Conservation (phyloP, 2,888 invertebrate species). For the Amphipyra tragopoginis region DNA sequence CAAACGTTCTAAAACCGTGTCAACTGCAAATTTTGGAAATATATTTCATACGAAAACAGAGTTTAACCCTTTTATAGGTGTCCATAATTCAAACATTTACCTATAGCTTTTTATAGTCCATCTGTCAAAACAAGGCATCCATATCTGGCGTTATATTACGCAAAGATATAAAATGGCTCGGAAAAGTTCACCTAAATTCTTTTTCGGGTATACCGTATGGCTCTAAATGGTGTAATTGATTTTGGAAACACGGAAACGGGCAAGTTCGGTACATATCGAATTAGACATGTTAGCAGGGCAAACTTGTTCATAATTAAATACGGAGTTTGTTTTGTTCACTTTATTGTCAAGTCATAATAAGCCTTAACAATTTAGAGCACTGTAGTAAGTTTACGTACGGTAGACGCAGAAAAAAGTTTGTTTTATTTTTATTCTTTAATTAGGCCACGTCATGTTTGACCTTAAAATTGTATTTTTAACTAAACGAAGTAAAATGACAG, state of each 20-base stretch:
- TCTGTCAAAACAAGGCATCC: constrained; percentile 79
- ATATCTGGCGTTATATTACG: constrained; percentile 58
- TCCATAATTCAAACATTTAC: constrained; percentile 74
- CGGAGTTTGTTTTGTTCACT: constrained; percentile 47
- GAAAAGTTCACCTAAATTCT: constrained; percentile 73
- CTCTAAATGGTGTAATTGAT: constrained; percentile 82
- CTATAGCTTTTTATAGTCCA: constrained; percentile 75
- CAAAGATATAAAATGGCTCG: constrained; percentile 63
- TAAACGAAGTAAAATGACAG: too few relatives aligned
- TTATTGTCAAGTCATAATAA: constrained; percentile 28
- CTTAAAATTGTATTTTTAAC: too few relatives aligned
- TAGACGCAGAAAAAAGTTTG: too few relatives aligned
- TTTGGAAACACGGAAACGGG: constrained; percentile 71
- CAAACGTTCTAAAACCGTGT: constrained; percentile 42
- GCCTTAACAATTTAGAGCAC: neutral
- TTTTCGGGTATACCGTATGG: constrained; percentile 56
- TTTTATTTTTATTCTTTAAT: too few relatives aligned
- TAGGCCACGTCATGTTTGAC: too few relatives aligned
- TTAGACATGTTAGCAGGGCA: constrained; percentile 73
- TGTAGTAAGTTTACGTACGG: too few relatives aligned
- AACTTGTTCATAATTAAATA: constrained; percentile 56
- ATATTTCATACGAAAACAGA: constrained; percentile 59
- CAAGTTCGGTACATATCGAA: constrained; percentile 60
- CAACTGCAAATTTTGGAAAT: constrained; percentile 63
- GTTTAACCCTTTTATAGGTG: constrained; percentile 67